These are phyloP conservation scores for Neodon shergylaensis DNA, from an alignment of 2,113 vertebrate genomes.

Conservation along the genomic window DNA sequence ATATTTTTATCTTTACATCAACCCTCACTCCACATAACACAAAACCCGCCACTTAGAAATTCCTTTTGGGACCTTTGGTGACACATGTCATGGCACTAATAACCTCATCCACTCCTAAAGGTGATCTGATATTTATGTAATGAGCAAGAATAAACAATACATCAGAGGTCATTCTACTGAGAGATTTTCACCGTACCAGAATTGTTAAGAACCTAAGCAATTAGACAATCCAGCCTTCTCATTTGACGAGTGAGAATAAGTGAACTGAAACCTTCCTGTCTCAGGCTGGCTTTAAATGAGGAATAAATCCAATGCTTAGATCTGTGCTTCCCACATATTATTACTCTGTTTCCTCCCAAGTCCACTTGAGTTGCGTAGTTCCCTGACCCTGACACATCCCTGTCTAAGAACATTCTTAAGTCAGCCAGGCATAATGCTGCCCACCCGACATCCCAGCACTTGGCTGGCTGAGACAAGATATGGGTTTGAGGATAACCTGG, in stretches of 20 bases:
- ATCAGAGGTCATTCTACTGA: background rate
- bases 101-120: slow-evolving; percentile 1
- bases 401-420: slow-evolving; percentile 45
- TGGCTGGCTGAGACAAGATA: background rate
- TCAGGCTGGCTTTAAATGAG: slow-evolving; percentile 13
- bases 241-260: background rate
- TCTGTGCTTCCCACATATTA: background rate
- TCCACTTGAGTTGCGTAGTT: slow-evolving; percentile 24
- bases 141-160: background rate
- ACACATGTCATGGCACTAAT: background rate
- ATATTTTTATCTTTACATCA: slow-evolving; percentile 27
- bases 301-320: slow-evolving; percentile 17
- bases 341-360: background rate
- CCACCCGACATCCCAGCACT: background rate
- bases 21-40: slow-evolving; percentile 67
- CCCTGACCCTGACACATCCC: background rate
- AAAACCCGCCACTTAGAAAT: slow-evolving; percentile 63
- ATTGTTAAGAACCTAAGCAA: background rate
- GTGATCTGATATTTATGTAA: background rate
- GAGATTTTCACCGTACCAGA: background rate
- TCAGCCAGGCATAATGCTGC: background rate
- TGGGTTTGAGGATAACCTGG: background rate
- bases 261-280: background rate
- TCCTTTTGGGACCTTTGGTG: slow-evolving; percentile 35
- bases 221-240: slow-evolving; percentile 30